Conservation (phyloP, 2,888 invertebrate genomes). For the Agriopis marginaria region DNA sequence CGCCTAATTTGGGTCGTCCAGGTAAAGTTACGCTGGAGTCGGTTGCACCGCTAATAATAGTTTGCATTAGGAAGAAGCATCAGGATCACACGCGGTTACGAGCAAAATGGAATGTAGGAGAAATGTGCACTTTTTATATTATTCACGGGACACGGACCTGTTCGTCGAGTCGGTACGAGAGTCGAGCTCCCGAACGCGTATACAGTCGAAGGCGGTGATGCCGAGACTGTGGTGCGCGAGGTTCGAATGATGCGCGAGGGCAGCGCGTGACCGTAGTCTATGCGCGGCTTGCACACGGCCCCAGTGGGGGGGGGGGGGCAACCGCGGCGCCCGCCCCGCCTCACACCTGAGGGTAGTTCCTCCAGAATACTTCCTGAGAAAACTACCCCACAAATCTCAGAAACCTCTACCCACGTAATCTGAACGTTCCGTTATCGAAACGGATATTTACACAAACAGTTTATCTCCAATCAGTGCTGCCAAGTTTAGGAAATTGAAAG, state of each 20-base stretch:
- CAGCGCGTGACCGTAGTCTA: slow-evolving; percentile 82
- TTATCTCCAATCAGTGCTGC: slow-evolving; percentile 42
- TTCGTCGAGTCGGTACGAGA: slow-evolving; percentile 85
- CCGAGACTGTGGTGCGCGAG: slow-evolving; percentile 84
- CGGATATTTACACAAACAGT: slow-evolving; percentile 36
- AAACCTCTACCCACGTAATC: slow-evolving; percentile 36
- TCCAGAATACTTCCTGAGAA: neutral
- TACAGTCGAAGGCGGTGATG: slow-evolving; percentile 80
- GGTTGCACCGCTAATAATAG: slow-evolving; percentile 81
- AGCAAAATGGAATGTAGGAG: slow-evolving; percentile 55
- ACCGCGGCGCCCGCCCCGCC: slow-evolving; percentile 59
- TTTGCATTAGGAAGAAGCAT: slow-evolving; percentile 72
- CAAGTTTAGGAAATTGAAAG: slow-evolving; percentile 45
- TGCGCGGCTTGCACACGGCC: slow-evolving; percentile 85
- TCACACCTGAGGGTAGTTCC: slow-evolving; percentile 45
- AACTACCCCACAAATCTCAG: slow-evolving; percentile 44
- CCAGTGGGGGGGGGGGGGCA: slow-evolving; percentile 75
- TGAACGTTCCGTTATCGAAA: slow-evolving; percentile 1
- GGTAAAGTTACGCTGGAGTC: slow-evolving; percentile 85
- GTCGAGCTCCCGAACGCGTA: slow-evolving; percentile 83
- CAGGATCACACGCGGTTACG: slow-evolving; percentile 74
- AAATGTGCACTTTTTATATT: slow-evolving; percentile 75
- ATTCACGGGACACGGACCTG: slow-evolving; percentile 79
- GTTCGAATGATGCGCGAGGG: slow-evolving; percentile 85
- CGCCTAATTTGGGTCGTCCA: slow-evolving; percentile 86